Evolutionary conservation across 2,888 invertebrate genomes (phyloP).

Genomic region (Byasa hedistus): DNA sequence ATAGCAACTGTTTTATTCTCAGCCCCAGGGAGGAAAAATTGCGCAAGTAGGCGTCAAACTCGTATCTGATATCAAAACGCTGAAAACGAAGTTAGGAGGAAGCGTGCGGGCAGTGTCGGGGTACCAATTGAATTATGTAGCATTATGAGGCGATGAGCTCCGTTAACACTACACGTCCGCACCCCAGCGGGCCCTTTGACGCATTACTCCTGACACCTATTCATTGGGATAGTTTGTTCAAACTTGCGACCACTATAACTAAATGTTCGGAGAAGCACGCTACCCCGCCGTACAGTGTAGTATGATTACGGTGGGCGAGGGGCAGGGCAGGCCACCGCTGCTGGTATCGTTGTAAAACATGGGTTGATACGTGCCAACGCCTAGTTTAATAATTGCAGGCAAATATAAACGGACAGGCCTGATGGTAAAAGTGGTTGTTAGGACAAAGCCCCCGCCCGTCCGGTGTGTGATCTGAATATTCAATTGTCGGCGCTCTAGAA

Average conservation of each 20-base stretch:
- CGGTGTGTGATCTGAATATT: slow-evolving; percentile 72
- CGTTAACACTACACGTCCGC: slow-evolving; percentile 71
- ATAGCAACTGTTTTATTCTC: slow-evolving; percentile 50
- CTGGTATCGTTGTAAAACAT: slow-evolving; percentile 45
- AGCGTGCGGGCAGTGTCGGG: slow-evolving; percentile 78
- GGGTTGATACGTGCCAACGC: slow-evolving; percentile 47
- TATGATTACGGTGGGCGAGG: slow-evolving; percentile 32
- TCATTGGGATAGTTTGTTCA: slow-evolving; percentile 64
- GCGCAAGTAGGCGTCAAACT: slow-evolving; percentile 69
- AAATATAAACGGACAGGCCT: slow-evolving; percentile 74
- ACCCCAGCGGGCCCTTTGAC: slow-evolving; percentile 59
- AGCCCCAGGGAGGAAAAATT: slow-evolving; percentile 56
- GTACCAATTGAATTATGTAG: slow-evolving; percentile 79
- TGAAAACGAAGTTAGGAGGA: slow-evolving; percentile 75
- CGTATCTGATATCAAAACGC: slow-evolving; percentile 79
- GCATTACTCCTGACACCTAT: slow-evolving; percentile 75
- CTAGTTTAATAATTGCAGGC: slow-evolving; percentile 68
- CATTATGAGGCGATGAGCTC: slow-evolving; percentile 74
- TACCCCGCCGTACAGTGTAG: slow-evolving; percentile 40
- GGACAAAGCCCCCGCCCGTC: slow-evolving; percentile 56
- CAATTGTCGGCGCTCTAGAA: slow-evolving; percentile 42
- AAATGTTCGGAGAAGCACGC: slow-evolving; percentile 35
- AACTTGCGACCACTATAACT: slow-evolving; percentile 41
- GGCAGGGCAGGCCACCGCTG: slow-evolving; percentile 37
- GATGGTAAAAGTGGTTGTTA: slow-evolving; percentile 72